Evolutionary conservation across 2,113 vertebrate genomes (phyloP), one percentile per base, ranked within the genome.

Genomic region (Rissa tridactyla): DNA sequence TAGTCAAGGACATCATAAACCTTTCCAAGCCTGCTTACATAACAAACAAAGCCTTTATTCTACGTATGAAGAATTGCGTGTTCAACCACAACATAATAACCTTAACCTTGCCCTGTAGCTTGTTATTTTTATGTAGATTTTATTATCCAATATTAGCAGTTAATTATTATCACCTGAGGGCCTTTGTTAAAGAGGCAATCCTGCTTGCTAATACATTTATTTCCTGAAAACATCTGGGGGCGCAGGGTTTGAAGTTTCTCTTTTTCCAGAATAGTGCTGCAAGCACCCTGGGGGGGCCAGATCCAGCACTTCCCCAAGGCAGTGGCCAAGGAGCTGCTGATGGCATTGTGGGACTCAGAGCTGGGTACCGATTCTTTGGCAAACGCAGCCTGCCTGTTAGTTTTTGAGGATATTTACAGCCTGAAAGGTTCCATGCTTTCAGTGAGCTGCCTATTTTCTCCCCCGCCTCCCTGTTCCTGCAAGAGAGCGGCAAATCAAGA

Each of bases 1-100:
- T 90, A 94, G 85, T 96, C 93, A 96, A 96, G 93, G 93, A 96
- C 90, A 88, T 81, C 71, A 55, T 78, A 94, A 97, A 96, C 82
- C 85, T 93, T 90, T 90, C 92, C 92, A 95, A 96, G 90, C 51
- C 82, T 92, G 82, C 93, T 95, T 96, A 96, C 38, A 73, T 93
- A 96, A 93, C 70, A 95, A 94, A 96, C 87, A 95, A 94, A 95
- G 68, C 54, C 71, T 96, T 93, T 93, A 77, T 95, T 78, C 68
- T 71, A 81, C 86, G 64, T 81, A 80, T 83, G 93, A 92, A 95
- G 93, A 90, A 93, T 80, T 93, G 88, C 2, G 3, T 85, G 44
- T 88, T 96, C 85, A 77, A 25, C 75, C 88, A 78, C 76, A 86
- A 64, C 65, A 38, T 44, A 92, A 94, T 88, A 95, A 86, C 90